Evolutionary conservation across 2,888 invertebrate species (phyloP).

Genomic region (Tetranychus truncatus): DNA sequence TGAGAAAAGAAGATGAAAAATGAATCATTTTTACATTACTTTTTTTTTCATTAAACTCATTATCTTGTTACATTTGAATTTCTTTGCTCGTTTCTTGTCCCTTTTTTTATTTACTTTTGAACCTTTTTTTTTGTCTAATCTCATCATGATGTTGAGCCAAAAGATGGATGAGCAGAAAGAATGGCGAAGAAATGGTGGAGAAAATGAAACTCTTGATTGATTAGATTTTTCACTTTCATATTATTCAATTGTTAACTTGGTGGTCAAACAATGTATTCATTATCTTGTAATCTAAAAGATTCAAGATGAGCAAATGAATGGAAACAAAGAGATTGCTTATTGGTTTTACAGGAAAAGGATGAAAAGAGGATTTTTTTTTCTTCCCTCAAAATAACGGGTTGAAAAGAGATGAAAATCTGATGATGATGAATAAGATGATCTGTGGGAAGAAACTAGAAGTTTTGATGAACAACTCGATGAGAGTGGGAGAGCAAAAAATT

Average conservation of each 20-base stretch:
- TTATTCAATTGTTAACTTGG: neutral
- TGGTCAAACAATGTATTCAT: neutral
- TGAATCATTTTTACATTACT: too few species aligned
- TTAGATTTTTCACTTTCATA: neutral
- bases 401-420: neutral
- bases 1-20: too few species aligned
- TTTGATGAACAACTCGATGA: neutral
- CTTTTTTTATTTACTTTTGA: too few species aligned
- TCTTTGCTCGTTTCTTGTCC: too few species aligned
- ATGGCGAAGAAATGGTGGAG: neutral
- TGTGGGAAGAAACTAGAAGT: neutral
- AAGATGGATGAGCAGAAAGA: neutral
- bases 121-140: too few species aligned
- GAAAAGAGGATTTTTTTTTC: neutral
- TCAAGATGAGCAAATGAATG: neutral
- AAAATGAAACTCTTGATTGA: neutral
- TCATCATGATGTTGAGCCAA: too few species aligned
- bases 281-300: too few species aligned
- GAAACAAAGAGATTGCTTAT: neutral
- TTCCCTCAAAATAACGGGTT: neutral
- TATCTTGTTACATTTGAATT: too few species aligned
- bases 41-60: too few species aligned
- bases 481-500: neutral
- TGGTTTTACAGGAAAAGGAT: neutral
- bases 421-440: neutral